Evolutionary conservation across 2,113 vertebrate genomes (phyloP).

Genomic region (Leptobrachium ailaonicum): DNA sequence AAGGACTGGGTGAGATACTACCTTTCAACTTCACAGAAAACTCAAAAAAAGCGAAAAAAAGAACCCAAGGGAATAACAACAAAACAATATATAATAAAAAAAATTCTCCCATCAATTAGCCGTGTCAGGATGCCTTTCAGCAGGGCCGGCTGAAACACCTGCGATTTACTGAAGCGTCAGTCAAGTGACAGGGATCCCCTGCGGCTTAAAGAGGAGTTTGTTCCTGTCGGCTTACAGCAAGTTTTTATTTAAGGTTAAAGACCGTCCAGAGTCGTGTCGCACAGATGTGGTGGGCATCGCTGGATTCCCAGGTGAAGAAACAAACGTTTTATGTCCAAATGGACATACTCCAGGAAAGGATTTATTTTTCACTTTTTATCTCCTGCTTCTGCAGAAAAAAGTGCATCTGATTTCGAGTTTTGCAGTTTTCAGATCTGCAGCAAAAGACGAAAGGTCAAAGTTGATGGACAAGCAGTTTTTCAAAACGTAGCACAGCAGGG

Average conservation of each 20-base stretch:
- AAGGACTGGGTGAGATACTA: conserved; percentile 1
- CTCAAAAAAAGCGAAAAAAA: conserved; percentile 11
- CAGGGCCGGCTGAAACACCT: conserved; percentile 43
- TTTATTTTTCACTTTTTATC: too few species aligned
- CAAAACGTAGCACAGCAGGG: too few species aligned
- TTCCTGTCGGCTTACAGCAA: conserved; percentile 23
- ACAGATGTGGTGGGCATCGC: too few species aligned
- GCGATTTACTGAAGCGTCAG: conserved; percentile 30
- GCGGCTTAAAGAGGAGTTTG: conserved; percentile 21
- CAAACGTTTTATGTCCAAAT: too few species aligned
- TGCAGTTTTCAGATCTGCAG: too few species aligned
- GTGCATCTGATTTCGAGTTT: too few species aligned
- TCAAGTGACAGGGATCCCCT: conserved; percentile 41
- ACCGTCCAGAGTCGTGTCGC: conserved; percentile 10
- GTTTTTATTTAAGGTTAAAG: conserved; percentile 30
- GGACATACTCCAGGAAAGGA: too few species aligned
- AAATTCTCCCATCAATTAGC: conserved; percentile 43
- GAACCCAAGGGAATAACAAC: conserved; percentile 26
- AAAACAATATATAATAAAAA: conserved; percentile 43
- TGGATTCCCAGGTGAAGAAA: too few species aligned
- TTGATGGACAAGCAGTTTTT: too few species aligned
- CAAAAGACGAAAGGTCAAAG: too few species aligned
- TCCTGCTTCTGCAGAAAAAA: too few species aligned
- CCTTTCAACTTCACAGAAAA: conserved; percentile 15
- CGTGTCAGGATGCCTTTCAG: conserved; percentile 45